These are phyloP conservation scores for Anguilla marmorata DNA, from an alignment of 2,797 vertebrate genomes.

Conservation along the genomic window DNA sequence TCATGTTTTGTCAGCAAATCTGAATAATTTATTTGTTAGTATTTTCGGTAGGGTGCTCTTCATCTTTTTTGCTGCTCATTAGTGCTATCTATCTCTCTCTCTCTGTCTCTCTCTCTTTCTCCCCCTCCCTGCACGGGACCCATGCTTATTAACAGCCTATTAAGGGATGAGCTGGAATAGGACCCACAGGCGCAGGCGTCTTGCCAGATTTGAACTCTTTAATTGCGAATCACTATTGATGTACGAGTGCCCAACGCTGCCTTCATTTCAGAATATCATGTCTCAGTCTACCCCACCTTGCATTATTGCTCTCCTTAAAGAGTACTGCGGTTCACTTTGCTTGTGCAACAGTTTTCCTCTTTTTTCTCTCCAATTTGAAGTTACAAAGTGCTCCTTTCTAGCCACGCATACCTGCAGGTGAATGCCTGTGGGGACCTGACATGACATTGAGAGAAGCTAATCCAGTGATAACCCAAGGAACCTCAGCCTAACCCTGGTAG, in stretches of 20 bases:
- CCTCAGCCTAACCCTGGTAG: background rate
- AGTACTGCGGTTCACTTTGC: background rate
- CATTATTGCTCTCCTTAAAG: background rate
- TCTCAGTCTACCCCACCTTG: background rate
- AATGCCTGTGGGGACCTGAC: background rate
- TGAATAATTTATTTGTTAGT: constrained; percentile 17
- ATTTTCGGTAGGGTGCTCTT: background rate
- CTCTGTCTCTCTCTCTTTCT: background rate
- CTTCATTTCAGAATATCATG: background rate
- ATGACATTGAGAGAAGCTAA: background rate
- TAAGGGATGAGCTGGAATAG: background rate
- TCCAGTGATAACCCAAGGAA: background rate
- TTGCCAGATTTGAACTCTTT: constrained; percentile 11
- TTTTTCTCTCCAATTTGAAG: background rate
- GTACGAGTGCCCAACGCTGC: background rate
- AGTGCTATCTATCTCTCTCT: background rate
- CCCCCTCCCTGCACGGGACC: background rate
- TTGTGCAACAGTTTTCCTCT: background rate
- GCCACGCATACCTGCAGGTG: no score
- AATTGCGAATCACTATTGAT: constrained; percentile 21
- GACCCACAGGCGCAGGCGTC: background rate
- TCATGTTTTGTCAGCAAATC: constrained; percentile 6
- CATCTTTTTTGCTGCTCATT: constrained; percentile 19
- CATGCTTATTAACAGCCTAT: constrained; percentile 17
- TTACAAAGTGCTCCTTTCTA: background rate